Base-by-base conservation (phyloP, 1,140 invertebrate species). In the Zeugodacus cucurbitae region DNA sequence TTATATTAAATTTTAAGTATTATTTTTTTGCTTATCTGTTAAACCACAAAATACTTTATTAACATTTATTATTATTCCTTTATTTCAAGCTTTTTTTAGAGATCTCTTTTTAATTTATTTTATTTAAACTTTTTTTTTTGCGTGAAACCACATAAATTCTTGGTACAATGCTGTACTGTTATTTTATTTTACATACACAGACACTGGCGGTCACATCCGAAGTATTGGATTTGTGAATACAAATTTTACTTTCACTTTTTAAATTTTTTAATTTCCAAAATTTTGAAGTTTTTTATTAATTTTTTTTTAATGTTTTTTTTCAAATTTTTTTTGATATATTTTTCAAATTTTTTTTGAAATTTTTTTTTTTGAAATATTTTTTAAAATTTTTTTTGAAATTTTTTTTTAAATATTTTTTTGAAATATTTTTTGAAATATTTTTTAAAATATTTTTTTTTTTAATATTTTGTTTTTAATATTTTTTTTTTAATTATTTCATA, bases 131-230 rank as follows among this genome's bases (percentile, higher is more conserved):
- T 78, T 54, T 22, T 86, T 29, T 58, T 34, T 57, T 59, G 37
- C 44, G 86, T 87, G 54, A 87, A 87, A 87, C 58, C 58, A 87
- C 86, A 87, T 87, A 37, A 87, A 87, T 59, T 87, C 54, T 87
- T 87, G 20, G 54, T 58, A 59, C 32, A 87, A 57, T 34, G 3
- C 54, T 86, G 44, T n/a, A 29, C 44, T 86, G 44, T 7, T 86
- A 22, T 29, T 57, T 85, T 7, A 86, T 86, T 86, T 17, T 20
- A 86, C 10, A 26, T 29, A 57, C 44, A 74, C 67, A 22, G 5
- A 74, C 67, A 67, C 62, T 32, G 14, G 10, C 32, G 32, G 14
- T 67, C 32, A 32, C 34, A 22, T 29, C 3, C 62, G 26, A 29
- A 64, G 10, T 29, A 59, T 62, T 7, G 10, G n/a, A 8, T 11